A percentile compares a stretch with the other conserved stretches of the same genome.
phyloP scores from a whole-genome alignment of 2,888 invertebrate genomes.

The Diarsia dahlii region DNA sequence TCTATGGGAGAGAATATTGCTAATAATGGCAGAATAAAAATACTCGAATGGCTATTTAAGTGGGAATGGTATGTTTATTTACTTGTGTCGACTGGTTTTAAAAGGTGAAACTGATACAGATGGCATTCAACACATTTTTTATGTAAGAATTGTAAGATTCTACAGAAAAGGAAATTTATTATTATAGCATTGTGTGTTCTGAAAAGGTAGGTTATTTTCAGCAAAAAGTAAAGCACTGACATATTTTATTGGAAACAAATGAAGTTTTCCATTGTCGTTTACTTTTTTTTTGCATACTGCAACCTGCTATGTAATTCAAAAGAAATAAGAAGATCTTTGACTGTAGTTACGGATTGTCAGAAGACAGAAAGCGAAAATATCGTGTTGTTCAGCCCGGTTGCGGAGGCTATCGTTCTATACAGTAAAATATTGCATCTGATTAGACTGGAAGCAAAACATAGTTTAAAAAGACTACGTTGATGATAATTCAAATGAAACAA shows the following conservation, averaged over 20 bases:
- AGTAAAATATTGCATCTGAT: not conserved
- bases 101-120: constrained; percentile 38
- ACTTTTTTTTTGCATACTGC: not conserved
- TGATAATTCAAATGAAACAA: not conserved
- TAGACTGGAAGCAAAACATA: not conserved
- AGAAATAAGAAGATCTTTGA: not conserved
- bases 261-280: not conserved
- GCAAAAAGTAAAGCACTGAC: not conserved
- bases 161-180: not conserved
- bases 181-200: not conserved
- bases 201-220: not conserved
- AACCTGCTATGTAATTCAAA: not conserved
- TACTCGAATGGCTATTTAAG: constrained; percentile 36
- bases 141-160: not conserved
- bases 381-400: not conserved
- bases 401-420: too few species aligned
- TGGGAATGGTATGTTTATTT: constrained; percentile 45
- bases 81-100: constrained; percentile 34
- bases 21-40: constrained; percentile 43
- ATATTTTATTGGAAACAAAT: not conserved
- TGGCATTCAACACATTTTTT: constrained; percentile 8
- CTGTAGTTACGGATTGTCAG: not conserved
- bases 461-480: not conserved
- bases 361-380: not conserved
- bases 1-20: constrained; percentile 20